phyloP scores from a whole-genome alignment of 23 tunicate genomes.

The Trididemnum nubilum region DNA sequence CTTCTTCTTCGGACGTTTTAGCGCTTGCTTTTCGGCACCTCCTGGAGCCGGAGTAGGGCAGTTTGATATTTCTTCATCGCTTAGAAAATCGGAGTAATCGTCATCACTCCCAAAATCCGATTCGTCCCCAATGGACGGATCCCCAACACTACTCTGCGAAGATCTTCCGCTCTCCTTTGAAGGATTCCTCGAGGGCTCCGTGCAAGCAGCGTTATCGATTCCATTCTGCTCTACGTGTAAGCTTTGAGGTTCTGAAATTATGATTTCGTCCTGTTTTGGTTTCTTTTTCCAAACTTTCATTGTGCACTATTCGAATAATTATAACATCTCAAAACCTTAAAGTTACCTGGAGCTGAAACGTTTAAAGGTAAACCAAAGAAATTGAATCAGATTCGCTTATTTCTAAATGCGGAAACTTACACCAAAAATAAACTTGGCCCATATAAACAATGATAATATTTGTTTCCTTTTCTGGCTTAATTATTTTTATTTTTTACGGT shows the following conservation, averaged over 20 bases:
- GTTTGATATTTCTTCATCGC: not conserved
- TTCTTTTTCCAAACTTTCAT: conserved; percentile 10
- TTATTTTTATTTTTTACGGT: too few species aligned
- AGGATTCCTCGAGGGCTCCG: not conserved
- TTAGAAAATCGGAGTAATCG: not conserved
- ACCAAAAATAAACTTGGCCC: too few species aligned
- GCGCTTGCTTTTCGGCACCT: not conserved
- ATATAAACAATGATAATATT: too few species aligned
- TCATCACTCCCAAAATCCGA: conserved; percentile 11
- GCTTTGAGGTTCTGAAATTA: not conserved
- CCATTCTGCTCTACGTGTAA: too few species aligned
- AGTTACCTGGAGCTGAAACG: too few species aligned
- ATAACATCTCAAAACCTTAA: too few species aligned
- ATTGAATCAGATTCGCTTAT: too few species aligned
- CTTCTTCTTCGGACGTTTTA: conserved; percentile 16
- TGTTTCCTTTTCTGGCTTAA: too few species aligned
- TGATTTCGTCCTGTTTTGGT: not conserved
- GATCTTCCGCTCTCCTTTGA: not conserved
- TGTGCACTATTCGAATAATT: too few species aligned
- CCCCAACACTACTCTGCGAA: not conserved
- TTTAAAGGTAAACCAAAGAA: too few species aligned
- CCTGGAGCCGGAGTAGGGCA: not conserved
- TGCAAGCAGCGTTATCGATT: not conserved
- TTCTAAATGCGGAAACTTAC: too few species aligned
- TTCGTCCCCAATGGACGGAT: not conserved